Conservation (phyloP, 1,140 invertebrate genomes). For the Drosophila nebulosa region DNA sequence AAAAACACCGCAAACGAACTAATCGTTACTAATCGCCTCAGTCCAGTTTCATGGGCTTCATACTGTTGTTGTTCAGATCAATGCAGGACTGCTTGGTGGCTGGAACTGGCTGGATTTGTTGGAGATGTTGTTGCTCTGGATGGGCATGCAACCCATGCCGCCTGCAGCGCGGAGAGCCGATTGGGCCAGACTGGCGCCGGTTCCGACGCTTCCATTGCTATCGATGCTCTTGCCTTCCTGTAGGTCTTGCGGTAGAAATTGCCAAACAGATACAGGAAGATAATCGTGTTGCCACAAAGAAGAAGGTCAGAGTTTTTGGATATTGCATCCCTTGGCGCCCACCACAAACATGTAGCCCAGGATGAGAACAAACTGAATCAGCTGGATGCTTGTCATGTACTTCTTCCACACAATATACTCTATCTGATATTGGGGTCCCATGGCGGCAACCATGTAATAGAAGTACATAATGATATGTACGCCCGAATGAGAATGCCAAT, state of each 20-base stretch:
- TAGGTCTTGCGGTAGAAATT: constrained; percentile 94
- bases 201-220: constrained; percentile 22
- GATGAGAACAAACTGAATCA: constrained; percentile 90
- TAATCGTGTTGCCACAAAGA: constrained; percentile 87
- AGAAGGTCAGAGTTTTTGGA: constrained; percentile 84
- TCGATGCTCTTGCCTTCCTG: constrained; percentile 64
- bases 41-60: constrained; percentile 67
- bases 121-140: constrained; percentile 6
- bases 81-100: constrained; percentile 57
- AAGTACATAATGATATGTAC: constrained; percentile 91
- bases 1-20: too few relatives aligned
- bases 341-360: constrained; percentile 86
- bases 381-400: constrained; percentile 87
- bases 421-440: constrained; percentile 84
- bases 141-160: constrained; percentile 72
- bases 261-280: constrained; percentile 90
- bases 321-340: constrained; percentile 87
- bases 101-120: constrained; percentile 21
- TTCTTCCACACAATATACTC: constrained; percentile 88
- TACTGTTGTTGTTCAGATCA: constrained; percentile 73
- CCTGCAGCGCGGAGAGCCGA: constrained; percentile 65
- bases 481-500: constrained; percentile 85
- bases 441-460: constrained; percentile 87
- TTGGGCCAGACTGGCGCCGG: constrained; percentile 48
- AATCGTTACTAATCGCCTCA: too few relatives aligned